Evolutionary conservation across 2,888 invertebrate genomes (phyloP).

Genomic region (Bombylius discolor): DNA sequence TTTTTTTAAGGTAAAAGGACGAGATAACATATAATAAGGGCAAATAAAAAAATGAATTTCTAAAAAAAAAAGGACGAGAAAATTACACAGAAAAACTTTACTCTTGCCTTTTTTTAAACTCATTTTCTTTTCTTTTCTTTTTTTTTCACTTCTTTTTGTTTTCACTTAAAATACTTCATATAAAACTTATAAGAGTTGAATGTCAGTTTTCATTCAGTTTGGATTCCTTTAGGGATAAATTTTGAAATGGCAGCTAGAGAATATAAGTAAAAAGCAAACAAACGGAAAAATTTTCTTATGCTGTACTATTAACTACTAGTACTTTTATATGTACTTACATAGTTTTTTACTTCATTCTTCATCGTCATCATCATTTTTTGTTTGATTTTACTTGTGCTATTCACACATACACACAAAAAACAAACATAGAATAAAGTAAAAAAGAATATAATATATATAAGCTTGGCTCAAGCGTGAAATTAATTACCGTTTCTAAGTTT

Average conservation of each 20-base stretch:
- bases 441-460: too few relatives aligned
- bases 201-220: background rate
- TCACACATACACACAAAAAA: too few relatives aligned
- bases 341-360: too few relatives aligned
- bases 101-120: background rate
- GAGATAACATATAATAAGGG: too few relatives aligned
- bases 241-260: background rate
- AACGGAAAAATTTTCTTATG: too few relatives aligned
- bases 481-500: constrained; percentile 18
- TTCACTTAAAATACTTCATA: background rate
- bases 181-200: background rate
- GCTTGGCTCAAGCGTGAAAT: constrained; percentile 2
- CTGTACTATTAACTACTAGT: too few relatives aligned
- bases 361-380: too few relatives aligned
- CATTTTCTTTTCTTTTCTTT: background rate
- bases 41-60: too few relatives aligned
- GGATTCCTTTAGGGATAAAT: background rate
- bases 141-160: background rate
- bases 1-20: too few relatives aligned
- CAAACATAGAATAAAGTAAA: too few relatives aligned
- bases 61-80: background rate
- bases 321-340: too few relatives aligned
- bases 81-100: background rate
- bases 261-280: background rate
- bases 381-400: too few relatives aligned